Conservation (phyloP, 2,797 vertebrate genomes). For the Anolis apletophallus region DNA sequence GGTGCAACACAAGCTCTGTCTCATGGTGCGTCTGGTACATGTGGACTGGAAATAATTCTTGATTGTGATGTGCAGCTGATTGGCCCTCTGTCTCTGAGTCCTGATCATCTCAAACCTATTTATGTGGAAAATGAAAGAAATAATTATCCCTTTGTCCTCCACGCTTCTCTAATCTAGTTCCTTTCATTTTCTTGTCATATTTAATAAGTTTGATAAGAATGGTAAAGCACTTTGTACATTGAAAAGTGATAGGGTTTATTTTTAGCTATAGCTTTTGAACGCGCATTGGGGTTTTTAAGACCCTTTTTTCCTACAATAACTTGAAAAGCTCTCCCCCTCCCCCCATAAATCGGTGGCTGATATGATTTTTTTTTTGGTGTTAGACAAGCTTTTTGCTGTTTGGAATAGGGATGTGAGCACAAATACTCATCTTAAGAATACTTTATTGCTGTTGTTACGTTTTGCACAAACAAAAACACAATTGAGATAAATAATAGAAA, state of each 20-base stretch:
- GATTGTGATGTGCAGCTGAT: background rate
- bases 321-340: background rate
- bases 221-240: background rate
- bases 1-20: background rate
- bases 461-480: background rate
- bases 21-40: background rate
- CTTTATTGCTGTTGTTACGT: background rate
- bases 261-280: background rate
- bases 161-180: background rate
- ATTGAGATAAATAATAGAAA: constrained; percentile 3
- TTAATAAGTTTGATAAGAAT: constrained; percentile 20
- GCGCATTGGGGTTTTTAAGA: background rate
- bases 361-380: background rate
- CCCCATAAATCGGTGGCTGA: background rate
- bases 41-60: background rate
- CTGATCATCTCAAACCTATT: background rate
- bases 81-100: background rate
- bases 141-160: background rate
- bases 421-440: background rate
- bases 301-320: background rate
- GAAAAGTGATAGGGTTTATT: constrained; percentile 1
- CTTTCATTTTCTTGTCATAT: constrained; percentile 5
- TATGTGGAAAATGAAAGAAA: background rate
- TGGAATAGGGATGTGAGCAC: too few relatives aligned
- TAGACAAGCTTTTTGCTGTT: background rate